These are phyloP conservation scores for Sinocyclocheilus maitianheensis DNA, from an alignment of 2,113 vertebrate genomes.

Conservation along the genomic window DNA sequence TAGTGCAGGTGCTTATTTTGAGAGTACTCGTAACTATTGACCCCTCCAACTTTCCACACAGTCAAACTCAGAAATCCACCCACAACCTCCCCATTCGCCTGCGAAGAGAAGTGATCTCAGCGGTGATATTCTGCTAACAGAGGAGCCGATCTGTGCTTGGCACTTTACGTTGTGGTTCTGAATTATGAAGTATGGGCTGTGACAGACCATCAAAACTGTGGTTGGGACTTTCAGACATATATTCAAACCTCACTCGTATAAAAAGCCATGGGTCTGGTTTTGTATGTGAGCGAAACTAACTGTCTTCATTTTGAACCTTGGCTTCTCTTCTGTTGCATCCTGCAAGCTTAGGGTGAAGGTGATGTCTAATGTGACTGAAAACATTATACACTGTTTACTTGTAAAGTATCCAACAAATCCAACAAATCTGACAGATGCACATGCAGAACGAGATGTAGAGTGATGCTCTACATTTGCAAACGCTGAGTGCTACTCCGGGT, in stretches of 20 bases:
- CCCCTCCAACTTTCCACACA: conserved; percentile 35
- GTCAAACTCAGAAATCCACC: conserved; percentile 46
- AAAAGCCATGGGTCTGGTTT: conserved; percentile 47
- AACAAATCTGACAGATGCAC: not conserved
- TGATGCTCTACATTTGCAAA: conserved; percentile 16
- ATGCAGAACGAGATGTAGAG: not conserved
- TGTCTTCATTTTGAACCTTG: not conserved
- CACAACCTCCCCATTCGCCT: conserved; percentile 35
- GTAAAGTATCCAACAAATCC: not conserved
- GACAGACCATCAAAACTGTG: conserved; percentile 48
- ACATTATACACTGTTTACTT: not conserved
- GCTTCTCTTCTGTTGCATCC: not conserved
- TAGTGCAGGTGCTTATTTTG: conserved; percentile 50
- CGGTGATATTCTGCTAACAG: conserved; percentile 40
- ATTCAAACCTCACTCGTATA: conserved; percentile 40
- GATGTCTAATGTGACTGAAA: conserved; percentile 20
- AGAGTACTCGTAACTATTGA: conserved; percentile 35
- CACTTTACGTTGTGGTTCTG: conserved; percentile 21
- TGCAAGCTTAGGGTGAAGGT: conserved; percentile 11
- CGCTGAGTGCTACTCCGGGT: conserved; percentile 26
- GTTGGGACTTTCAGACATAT: conserved; percentile 43
- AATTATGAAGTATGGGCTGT: conserved; percentile 52
- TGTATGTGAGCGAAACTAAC: conserved; percentile 6
- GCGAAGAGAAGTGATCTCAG: conserved; percentile 26
- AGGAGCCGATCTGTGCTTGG: conserved; percentile 4